phyloP scores from a whole-genome alignment of 2,888 invertebrate genomes.

The Graphium colonna region DNA sequence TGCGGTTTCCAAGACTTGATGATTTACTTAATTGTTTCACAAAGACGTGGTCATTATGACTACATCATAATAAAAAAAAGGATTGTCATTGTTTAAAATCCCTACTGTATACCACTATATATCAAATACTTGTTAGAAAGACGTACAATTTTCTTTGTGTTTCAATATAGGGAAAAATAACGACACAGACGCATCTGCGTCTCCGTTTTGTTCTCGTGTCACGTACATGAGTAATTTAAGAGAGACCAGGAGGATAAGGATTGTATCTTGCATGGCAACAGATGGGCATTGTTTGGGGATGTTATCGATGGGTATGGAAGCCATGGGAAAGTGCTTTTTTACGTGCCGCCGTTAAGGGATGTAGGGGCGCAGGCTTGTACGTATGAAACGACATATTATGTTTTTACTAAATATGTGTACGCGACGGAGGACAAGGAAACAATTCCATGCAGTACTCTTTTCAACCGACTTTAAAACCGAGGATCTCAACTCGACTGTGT shows the following conservation, averaged over 20 bases:
- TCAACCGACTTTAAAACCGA: too few relatives aligned
- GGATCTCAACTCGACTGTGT: too few relatives aligned
- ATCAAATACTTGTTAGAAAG: not conserved
- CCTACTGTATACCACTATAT: too few relatives aligned
- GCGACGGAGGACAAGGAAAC: not conserved
- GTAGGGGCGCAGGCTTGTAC: not conserved
- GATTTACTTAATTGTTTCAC: too few relatives aligned
- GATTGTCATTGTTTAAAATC: too few relatives aligned
- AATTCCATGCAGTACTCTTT: too few relatives aligned
- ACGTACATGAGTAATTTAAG: slow-evolving; percentile 66
- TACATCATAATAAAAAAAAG: too few relatives aligned
- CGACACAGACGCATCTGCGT: slow-evolving; percentile 5
- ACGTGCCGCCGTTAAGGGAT: slow-evolving; percentile 14
- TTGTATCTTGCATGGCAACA: slow-evolving; percentile 38
- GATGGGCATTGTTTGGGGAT: slow-evolving; percentile 38
- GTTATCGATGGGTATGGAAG: slow-evolving; percentile 20
- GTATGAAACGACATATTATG: not conserved
- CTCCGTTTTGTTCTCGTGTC: slow-evolving; percentile 46
- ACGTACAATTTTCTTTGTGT: slow-evolving; percentile 12
- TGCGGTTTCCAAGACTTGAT: too few relatives aligned
- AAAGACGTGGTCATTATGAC: too few relatives aligned
- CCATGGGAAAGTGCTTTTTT: slow-evolving; percentile 16
- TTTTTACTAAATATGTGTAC: not conserved
- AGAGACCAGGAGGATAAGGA: slow-evolving; percentile 42
- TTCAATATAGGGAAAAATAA: slow-evolving; percentile 5